These are phyloP conservation scores for Pocillopora grandis DNA, from an alignment of 92 coral and sea anemone genomes.

Conservation along the genomic window DNA sequence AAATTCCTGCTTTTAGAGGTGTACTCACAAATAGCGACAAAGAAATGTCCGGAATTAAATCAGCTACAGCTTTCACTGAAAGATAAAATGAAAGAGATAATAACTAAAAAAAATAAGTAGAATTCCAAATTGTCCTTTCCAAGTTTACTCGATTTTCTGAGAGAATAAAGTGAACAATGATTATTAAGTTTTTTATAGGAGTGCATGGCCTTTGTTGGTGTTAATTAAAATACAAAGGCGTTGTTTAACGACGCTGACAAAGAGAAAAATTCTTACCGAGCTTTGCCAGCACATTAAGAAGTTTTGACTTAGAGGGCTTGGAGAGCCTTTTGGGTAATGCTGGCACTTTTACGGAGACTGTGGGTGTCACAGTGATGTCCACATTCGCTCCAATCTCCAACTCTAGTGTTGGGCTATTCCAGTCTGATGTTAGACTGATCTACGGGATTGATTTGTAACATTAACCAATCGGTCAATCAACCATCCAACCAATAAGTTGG, in stretches of 20 bases:
- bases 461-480: not conserved
- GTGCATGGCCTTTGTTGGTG: too few species aligned
- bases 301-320: not conserved
- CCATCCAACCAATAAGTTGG: too few species aligned
- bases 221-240: too few species aligned
- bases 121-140: too few species aligned
- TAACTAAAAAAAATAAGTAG: too few species aligned
- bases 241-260: too few species aligned
- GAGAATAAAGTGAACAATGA: too few species aligned
- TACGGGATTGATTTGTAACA: not conserved
- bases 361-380: conserved; percentile 41
- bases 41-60: conserved; percentile 4
- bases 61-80: too few species aligned
- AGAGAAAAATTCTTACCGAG: conserved; percentile 1
- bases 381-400: conserved; percentile 5
- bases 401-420: conserved; percentile 16
- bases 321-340: conserved; percentile 22
- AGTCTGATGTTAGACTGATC: not conserved
- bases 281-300: conserved; percentile 6
- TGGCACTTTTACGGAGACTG: conserved; percentile 33
- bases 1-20: conserved; percentile 6
- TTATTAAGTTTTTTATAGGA: too few species aligned
- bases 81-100: too few species aligned
- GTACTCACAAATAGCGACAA: conserved; percentile 5
- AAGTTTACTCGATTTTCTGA: too few species aligned